phyloP scores from a whole-genome alignment of 2,797 vertebrate genomes.

The Eulemur rubriventer region DNA sequence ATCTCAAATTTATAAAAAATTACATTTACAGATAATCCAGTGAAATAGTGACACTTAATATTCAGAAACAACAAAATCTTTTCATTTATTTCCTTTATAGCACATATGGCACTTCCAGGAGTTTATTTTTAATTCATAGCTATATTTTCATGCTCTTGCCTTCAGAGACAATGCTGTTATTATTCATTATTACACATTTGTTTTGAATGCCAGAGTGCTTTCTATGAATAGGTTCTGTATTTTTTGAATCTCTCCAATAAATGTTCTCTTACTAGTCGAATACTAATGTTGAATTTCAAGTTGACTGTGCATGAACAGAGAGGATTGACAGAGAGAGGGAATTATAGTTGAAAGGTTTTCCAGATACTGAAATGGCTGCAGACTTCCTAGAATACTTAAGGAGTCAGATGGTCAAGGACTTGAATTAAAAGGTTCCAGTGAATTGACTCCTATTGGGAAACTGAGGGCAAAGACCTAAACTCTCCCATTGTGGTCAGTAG shows the following conservation, averaged over 20 bases:
- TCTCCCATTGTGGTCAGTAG: background rate
- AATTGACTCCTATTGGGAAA: background rate
- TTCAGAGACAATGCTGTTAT: conserved; percentile 57
- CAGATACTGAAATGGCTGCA: background rate
- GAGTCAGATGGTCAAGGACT: background rate
- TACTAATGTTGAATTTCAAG: background rate
- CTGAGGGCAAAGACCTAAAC: background rate
- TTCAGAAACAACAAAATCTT: background rate
- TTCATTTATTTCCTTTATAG: background rate
- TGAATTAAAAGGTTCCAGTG: background rate
- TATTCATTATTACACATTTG: conserved; percentile 61
- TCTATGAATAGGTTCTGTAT: conserved; percentile 45
- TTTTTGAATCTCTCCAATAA: background rate
- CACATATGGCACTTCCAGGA: background rate
- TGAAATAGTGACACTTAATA: background rate
- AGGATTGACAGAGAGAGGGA: background rate
- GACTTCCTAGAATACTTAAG: background rate
- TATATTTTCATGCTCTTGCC: background rate
- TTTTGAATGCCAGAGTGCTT: conserved; percentile 46
- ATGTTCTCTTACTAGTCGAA: background rate
- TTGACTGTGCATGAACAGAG: background rate
- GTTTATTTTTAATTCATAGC: conserved; percentile 39
- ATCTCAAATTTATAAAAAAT: conserved; percentile 13
- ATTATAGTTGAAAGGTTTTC: background rate
- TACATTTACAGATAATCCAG: conserved; percentile 3